These are phyloP conservation scores for Grammatotria lemairii DNA, from an alignment of 2,113 vertebrate genomes.

Conservation along the genomic window DNA sequence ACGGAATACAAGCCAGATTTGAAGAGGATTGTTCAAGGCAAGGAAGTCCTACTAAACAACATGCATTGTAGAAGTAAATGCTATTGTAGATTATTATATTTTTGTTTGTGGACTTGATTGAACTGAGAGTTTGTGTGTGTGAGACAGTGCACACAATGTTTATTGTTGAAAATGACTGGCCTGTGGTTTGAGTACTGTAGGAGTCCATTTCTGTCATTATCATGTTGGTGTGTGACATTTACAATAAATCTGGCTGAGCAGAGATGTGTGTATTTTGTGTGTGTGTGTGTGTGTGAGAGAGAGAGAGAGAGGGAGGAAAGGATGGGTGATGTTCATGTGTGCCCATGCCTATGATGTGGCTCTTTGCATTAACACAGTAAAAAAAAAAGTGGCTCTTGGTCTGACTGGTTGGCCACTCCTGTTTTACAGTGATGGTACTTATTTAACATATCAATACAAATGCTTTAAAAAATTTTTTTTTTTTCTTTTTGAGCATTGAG, in stretches of 20 bases:
- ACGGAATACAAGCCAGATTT: too few relatives aligned
- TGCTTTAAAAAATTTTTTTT: background rate
- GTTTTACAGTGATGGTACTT: background rate
- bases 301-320: rapidly evolving
- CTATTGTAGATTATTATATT: too few relatives aligned
- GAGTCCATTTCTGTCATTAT: too few relatives aligned
- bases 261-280: background rate
- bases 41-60: too few relatives aligned
- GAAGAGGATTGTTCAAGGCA: too few relatives aligned
- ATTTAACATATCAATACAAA: background rate
- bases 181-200: too few relatives aligned
- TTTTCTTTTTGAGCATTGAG: background rate
- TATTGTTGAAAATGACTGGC: too few relatives aligned
- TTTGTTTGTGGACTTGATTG: too few relatives aligned
- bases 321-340: background rate
- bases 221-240: background rate
- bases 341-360: background rate
- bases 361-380: background rate
- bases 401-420: background rate
- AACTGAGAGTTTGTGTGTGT: too few relatives aligned
- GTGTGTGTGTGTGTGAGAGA: background rate
- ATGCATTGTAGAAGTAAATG: too few relatives aligned
- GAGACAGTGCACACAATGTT: too few relatives aligned
- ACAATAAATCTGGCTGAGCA: background rate
- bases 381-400: background rate